Evolutionary conservation across 2,888 invertebrate species (phyloP).

Genomic region (Machimus rusticus): DNA sequence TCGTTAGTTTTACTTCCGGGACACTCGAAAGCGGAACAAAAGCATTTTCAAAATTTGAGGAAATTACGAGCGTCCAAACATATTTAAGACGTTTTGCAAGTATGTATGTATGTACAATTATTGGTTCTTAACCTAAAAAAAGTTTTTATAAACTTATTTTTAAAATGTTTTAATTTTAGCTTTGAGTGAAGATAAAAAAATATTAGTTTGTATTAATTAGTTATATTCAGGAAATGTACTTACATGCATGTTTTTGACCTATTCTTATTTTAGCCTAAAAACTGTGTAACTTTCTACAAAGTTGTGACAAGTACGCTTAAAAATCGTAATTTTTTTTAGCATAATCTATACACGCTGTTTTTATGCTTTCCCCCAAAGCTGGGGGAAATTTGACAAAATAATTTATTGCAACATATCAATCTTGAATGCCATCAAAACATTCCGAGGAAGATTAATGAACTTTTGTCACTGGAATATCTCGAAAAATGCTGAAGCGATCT

Average conservation of each 20-base stretch:
- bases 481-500: neutral
- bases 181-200: too few species aligned
- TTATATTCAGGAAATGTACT: too few species aligned
- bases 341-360: neutral
- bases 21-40: neutral
- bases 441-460: conserved; percentile 13
- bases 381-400: neutral
- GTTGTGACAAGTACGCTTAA: neutral
- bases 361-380: neutral
- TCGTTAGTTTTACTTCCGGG: neutral
- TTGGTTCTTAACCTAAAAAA: neutral
- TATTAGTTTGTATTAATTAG: too few species aligned
- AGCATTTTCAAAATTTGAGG: neutral
- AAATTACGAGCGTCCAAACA: neutral
- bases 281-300: neutral
- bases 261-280: neutral
- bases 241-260: too few species aligned
- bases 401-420: conserved; percentile 10
- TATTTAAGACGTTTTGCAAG: neutral
- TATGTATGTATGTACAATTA: neutral
- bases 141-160: too few species aligned
- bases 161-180: too few species aligned
- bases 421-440: conserved; percentile 3
- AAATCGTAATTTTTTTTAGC: neutral
- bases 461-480: neutral